Conservation (phyloP, 2,113 vertebrate species). For the Sylvietta virens region DNA sequence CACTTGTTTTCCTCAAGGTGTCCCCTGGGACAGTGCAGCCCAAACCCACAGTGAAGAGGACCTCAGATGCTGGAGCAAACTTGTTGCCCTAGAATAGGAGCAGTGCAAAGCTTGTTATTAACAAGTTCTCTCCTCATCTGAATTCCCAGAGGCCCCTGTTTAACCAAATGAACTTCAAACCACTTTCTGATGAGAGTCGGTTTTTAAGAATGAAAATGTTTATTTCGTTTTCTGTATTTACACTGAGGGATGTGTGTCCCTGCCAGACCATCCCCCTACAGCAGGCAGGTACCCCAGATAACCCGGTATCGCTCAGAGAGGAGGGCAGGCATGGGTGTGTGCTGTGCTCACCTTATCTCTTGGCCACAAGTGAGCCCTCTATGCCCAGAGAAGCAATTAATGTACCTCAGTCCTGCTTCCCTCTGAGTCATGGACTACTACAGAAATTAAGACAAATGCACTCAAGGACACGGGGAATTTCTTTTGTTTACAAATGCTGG, state of each 20-base stretch:
- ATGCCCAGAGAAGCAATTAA: background rate
- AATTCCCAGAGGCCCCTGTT: background rate
- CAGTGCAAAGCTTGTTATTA: background rate
- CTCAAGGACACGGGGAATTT: background rate
- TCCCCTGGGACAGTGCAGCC: background rate
- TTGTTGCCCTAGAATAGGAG: background rate
- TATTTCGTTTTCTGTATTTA: background rate
- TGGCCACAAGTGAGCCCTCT: background rate
- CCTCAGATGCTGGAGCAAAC: background rate
- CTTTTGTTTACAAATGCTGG: background rate
- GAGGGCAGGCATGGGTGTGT: slow-evolving; percentile 9
- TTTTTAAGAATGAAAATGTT: background rate
- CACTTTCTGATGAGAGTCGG: background rate
- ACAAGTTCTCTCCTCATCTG: background rate
- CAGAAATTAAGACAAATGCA: background rate
- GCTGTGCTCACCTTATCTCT: slow-evolving; percentile 46
- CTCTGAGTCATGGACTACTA: background rate
- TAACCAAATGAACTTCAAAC: background rate
- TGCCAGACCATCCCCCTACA: background rate
- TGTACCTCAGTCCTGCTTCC: background rate
- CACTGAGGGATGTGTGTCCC: background rate
- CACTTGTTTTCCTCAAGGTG: background rate
- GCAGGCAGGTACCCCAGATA: slow-evolving; percentile 43
- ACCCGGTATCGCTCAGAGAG: background rate
- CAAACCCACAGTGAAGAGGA: background rate